Base-by-base conservation (phyloP, 2,113 vertebrate species). In the Urocynchramus pylzowi region DNA sequence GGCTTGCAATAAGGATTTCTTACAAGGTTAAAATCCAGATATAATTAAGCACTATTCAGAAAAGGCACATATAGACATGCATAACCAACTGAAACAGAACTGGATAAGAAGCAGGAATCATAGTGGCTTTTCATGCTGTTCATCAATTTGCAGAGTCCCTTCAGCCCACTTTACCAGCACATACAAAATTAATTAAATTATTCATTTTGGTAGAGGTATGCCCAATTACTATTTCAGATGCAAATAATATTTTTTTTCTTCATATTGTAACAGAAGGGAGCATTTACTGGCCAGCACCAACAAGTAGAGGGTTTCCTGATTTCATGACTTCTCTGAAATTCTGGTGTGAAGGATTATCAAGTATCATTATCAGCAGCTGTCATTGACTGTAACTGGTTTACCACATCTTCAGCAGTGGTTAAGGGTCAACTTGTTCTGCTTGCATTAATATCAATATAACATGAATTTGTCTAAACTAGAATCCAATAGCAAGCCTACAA, bases 401-500 rank as follows among this genome's bases (percentile, higher is more conserved):
- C 13, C 67, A 54, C 15, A 17, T 20, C 31, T 61, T 14, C 4
- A 71, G 47, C 57, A 76, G 19, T 9, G 8, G 19, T 45, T 50
- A 50, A 64, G 33, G 37, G 26, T 27, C 44, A 28, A 35, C 9
- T 76, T 35, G 24, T 17, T 90, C 11, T 2, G 0, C 23, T 47
- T 61, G 26, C 33, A 52, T 13, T 22, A 21, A 12, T 15, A 26
- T 16, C 39, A 65, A 2, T 10, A 24, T 4, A 49, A 54, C 2
- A 3, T 0, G 2, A 39, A 27, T 53, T 30, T 6, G 14, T n/a
- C 57, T 68, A 71, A 68, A 73, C 3, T 24, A 53, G 28, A 54
- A 22, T 2, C 28, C 53, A 68, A 41, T 76, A 67, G 8, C 0
- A 0, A 3, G 14, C 26, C 64, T n/a, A 5, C 41, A 61, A 22